Base-by-base conservation (phyloP, 2,797 vertebrate species). In the Cryptoprocta ferox region DNA sequence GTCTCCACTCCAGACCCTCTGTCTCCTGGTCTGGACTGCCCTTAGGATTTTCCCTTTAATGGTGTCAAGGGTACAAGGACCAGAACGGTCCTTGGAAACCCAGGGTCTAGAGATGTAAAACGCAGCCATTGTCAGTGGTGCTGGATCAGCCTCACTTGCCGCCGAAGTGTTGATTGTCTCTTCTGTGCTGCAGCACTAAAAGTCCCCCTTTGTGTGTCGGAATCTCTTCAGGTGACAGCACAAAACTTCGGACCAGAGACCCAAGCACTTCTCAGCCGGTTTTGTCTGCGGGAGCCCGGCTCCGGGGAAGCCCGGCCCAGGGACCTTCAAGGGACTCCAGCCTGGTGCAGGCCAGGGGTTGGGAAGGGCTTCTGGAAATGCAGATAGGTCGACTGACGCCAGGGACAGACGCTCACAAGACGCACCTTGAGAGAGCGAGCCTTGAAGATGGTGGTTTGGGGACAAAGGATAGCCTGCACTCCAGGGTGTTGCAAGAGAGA, bases 191-290 rank as follows among this genome's bases (percentile, higher is more conserved):
- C 6, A 4, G 84, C 83, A 76, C 35, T 45, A 39, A 80, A 79
- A 63, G 35, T 39, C 10, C 39, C 26, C 65, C 37, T 96, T 63
- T 68, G 6, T 92, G 11, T 91, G 13, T 32, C 59, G 75, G 48
- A 39, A 89, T 94, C 30, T 78, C 39, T 83, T 65, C 42, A 96
- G 97, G 75, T 92, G 68, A 89, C 19, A n/a, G 70, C n/a, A 7
- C 24, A n/a, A 68, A 83, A 73, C 56, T 19, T 45, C 75, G 68
- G 63, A 73, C 73, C 50, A 61, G 37, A 75, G 50, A 89, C 30
- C 73, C 70, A 61, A 53, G 78, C n/a, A 9, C 21, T 26, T 48
- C 28, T 89, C 37, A 32, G 6, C 37, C 1, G 0, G 4, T 61
- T 80, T 86, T 65, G 24, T 79, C 39, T 18, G 53, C 90, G 26